Base-by-base conservation (phyloP, 1,140 invertebrate genomes). In the Sinonovacula constricta region DNA sequence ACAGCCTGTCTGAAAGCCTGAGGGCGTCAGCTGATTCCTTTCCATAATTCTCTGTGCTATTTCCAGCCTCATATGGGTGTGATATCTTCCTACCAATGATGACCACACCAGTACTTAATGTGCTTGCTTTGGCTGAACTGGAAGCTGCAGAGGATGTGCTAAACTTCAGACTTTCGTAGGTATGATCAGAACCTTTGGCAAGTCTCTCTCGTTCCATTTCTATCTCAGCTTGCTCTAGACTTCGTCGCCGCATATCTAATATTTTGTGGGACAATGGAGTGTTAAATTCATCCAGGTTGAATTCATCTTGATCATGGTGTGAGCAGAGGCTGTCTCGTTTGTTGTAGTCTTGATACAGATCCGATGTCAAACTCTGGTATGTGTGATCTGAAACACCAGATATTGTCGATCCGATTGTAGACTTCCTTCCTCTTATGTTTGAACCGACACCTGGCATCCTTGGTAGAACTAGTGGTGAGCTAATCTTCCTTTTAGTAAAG, bases 141-240 rank as follows among this genome's bases (percentile, higher is more conserved):
- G n/a, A n/a, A n/a, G n/a, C n/a, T n/a, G n/a, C n/a, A n/a, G n/a
- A n/a, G n/a, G n/a, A n/a, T n/a, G n/a, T n/a, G n/a, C n/a, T n/a
- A n/a, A n/a, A n/a, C n/a, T n/a, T n/a, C n/a, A n/a, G n/a, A 71
- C 69, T 71, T 71, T 71, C 69, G 62, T 71, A 71, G 1, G 54
- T 60, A 45, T 71, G 69, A 26, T 71, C 10, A 33, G 10, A 10
- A 26, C n/a, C 45, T n/a, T n/a, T n/a, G n/a, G n/a, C n/a, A n/a
- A n/a, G n/a, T n/a, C n/a, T n/a, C n/a, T n/a, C n/a, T n/a, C n/a
- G n/a, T n/a, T n/a, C n/a, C n/a, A n/a, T n/a, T n/a, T n/a, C n/a
- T n/a, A n/a, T n/a, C n/a, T n/a, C n/a, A n/a, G n/a, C n/a, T n/a
- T n/a, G n/a, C n/a, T 45, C 39, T 18, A 45, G 39, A 18, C 39